Percentiles rank a stretch among this genome's conserved stretches.
Conservation (phyloP, 2,113 vertebrate species). For the Onychorhynchus coronatus region DNA sequence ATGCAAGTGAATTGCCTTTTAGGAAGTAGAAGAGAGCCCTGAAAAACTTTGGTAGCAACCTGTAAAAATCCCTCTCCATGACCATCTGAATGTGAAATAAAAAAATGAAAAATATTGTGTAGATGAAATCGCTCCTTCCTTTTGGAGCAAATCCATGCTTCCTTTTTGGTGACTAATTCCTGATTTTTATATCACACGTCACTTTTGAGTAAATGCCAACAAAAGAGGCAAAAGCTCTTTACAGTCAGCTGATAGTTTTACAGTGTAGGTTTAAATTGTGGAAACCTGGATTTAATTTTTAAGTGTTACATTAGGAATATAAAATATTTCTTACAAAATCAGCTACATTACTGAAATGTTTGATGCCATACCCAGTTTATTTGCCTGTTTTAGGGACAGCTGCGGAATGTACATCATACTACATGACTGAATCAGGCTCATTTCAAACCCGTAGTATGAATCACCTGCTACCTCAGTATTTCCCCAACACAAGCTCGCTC, state of each 20-base stretch:
- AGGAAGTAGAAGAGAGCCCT: not conserved
- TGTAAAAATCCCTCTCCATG: not conserved
- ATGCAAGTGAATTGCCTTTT: not conserved
- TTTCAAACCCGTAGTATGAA: not conserved
- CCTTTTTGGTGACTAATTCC: constrained; percentile 38
- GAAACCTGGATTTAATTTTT: constrained; percentile 24
- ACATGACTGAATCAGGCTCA: not conserved
- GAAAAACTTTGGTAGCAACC: not conserved
- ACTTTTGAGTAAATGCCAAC: constrained; percentile 44
- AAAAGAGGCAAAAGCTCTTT: constrained; percentile 16
- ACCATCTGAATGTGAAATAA: not conserved
- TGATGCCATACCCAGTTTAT: not conserved
- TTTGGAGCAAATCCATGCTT: constrained; percentile 39
- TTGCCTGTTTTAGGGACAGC: not conserved
- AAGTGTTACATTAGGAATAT: not conserved
- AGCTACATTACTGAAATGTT: not conserved
- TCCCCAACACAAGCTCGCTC: not conserved
- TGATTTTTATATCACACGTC: constrained; percentile 22
- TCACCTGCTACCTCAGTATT: not conserved
- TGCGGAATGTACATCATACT: not conserved
- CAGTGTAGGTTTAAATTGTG: not conserved
- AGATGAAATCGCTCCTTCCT: not conserved
- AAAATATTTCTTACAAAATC: constrained; percentile 8
- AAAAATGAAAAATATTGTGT: constrained; percentile 6
- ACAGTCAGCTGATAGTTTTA: constrained; percentile 18